Percentiles rank a stretch among this genome's conserved stretches.
phyloP scores from a whole-genome alignment of 2,797 vertebrate species.

The Mico argentatus region DNA sequence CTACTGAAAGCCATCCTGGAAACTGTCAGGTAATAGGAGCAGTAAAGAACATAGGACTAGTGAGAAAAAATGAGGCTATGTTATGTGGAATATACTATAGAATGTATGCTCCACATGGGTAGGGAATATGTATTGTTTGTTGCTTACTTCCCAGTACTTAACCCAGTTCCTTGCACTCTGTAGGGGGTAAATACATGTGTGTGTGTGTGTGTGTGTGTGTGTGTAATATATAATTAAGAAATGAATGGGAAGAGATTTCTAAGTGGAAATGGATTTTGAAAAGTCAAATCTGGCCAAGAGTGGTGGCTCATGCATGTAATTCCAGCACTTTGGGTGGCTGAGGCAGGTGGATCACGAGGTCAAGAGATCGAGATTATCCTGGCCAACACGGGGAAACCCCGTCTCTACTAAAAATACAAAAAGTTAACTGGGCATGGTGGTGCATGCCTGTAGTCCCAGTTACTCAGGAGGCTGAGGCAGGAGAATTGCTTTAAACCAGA shows the following conservation, averaged over 20 bases:
- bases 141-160: neutral
- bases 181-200: neutral
- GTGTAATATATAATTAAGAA: neutral
- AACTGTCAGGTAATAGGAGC: too few relatives aligned
- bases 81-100: neutral
- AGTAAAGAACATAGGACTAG: neutral
- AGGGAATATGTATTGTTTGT: neutral
- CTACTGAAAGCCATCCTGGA: neutral
- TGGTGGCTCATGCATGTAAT: too few relatives aligned
- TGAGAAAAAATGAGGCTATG: neutral
- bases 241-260: neutral
- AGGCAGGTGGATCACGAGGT: too few relatives aligned
- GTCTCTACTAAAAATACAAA: too few relatives aligned
- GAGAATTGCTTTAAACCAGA: too few relatives aligned
- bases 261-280: neutral
- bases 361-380: too few relatives aligned
- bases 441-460: too few relatives aligned
- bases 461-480: too few relatives aligned
- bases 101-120: neutral
- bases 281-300: too few relatives aligned
- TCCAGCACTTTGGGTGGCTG: too few relatives aligned
- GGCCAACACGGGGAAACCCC: too few relatives aligned
- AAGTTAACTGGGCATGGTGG: too few relatives aligned
- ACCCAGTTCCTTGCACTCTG: neutral
- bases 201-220: neutral